Conservation (phyloP, 1,140 invertebrate species). For the Limonius californicus region DNA sequence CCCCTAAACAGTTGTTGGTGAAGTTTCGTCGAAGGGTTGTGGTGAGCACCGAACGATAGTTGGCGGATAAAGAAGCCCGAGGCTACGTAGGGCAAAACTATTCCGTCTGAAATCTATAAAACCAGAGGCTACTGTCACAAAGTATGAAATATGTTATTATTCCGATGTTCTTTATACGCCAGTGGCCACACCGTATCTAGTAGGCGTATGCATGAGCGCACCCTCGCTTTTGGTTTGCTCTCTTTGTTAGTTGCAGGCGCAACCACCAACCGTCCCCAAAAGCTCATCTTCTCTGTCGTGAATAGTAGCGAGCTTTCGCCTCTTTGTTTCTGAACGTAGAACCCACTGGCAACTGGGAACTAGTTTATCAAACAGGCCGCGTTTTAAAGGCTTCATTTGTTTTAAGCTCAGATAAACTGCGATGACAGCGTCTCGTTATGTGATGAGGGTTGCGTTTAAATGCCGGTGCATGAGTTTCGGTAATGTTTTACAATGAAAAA, state of each 20-base stretch:
- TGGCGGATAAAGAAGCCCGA: background rate
- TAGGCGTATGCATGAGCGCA: conserved; percentile 1
- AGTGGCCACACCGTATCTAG: background rate
- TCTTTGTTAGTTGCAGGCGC: background rate
- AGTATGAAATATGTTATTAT: conserved; percentile 12
- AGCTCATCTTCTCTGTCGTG: background rate
- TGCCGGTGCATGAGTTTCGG: background rate
- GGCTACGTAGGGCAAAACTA: conserved; percentile 1
- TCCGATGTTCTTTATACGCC: conserved; percentile 11
- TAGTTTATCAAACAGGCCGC: background rate
- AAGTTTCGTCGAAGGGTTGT: too few species aligned
- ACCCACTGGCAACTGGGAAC: background rate
- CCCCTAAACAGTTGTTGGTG: too few species aligned
- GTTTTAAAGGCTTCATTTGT: conserved; percentile 10
- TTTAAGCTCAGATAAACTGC: conserved; percentile 3
- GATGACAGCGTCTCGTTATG: conserved; percentile 10
- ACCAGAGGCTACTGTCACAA: conserved; percentile 10
- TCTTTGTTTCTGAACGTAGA: background rate
- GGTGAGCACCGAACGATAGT: background rate
- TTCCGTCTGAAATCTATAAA: conserved; percentile 12
- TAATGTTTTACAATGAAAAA: conserved; percentile 12
- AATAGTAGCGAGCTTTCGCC: background rate
- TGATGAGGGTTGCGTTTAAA: conserved; percentile 8
- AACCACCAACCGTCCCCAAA: background rate
- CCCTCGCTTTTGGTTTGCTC: background rate